Evolutionary conservation across 1,140 invertebrate genomes (phyloP).

Genomic region (Protaetia brevitarsis): DNA sequence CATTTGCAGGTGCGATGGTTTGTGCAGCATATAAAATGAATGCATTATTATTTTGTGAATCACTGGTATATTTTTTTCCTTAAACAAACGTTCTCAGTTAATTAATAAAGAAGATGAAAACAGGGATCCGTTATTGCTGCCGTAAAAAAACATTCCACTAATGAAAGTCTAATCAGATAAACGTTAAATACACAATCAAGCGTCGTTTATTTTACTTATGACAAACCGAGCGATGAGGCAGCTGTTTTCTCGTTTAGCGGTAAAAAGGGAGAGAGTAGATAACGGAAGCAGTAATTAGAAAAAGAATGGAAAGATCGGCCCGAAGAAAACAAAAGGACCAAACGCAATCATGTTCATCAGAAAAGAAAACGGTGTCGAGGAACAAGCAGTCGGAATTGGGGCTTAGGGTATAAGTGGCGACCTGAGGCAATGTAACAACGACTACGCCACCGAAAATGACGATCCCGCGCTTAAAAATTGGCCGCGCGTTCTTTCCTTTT

Average conservation of each 20-base stretch:
- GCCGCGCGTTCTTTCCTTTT: background rate
- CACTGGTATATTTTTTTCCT: too few species aligned
- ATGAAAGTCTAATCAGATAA: background rate
- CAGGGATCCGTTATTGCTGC: too few species aligned
- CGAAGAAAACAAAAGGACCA: slow-evolving; percentile 1
- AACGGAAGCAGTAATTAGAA: slow-evolving; percentile 11
- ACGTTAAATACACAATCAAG: background rate
- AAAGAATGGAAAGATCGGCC: background rate
- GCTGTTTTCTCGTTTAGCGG: background rate
- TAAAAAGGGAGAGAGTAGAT: background rate
- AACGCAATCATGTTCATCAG: background rate
- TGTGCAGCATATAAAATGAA: too few species aligned
- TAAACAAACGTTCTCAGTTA: too few species aligned
- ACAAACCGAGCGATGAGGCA: background rate
- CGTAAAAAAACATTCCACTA: background rate
- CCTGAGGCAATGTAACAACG: background rate
- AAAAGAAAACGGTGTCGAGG: background rate
- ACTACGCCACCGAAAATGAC: too few species aligned
- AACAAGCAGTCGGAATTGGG: background rate
- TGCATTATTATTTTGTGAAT: too few species aligned
- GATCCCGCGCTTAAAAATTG: background rate
- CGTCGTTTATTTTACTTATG: background rate
- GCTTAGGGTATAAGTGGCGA: background rate
- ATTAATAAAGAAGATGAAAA: too few species aligned
- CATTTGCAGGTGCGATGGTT: too few species aligned